Conservation (phyloP, 2,888 invertebrate species). For the Machimus rusticus region DNA sequence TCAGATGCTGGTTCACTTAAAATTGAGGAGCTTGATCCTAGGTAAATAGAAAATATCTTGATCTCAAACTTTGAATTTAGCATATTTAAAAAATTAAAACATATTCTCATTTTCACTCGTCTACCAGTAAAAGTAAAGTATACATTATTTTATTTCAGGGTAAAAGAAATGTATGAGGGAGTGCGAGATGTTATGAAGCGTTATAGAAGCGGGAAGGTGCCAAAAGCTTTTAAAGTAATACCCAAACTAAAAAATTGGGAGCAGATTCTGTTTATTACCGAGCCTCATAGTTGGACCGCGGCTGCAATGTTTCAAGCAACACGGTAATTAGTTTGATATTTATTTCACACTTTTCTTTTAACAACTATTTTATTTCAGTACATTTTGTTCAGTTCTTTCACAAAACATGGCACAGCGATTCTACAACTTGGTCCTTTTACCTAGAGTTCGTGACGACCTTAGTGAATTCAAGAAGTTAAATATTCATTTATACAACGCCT, state of each 20-base stretch:
- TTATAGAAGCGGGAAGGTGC: slow-evolving; percentile 95
- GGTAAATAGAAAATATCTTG: slow-evolving; percentile 57
- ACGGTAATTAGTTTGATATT: slow-evolving; percentile 49
- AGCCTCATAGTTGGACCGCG: slow-evolving; percentile 96
- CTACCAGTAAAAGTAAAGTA: not conserved
- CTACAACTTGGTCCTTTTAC: slow-evolving; percentile 90
- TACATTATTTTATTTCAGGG: slow-evolving; percentile 57
- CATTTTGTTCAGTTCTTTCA: slow-evolving; percentile 96
- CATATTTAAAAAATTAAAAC: no score
- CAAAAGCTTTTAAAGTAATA: slow-evolving; percentile 97
- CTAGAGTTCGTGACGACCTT: slow-evolving; percentile 93
- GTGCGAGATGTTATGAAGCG: slow-evolving; percentile 85
- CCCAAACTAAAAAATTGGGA: slow-evolving; percentile 95
- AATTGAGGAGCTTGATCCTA: slow-evolving; percentile 84
- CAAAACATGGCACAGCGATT: slow-evolving; percentile 97
- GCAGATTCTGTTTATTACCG: slow-evolving; percentile 83
- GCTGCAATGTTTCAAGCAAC: slow-evolving; percentile 91
- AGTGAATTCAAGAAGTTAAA: slow-evolving; percentile 94
- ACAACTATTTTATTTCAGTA: slow-evolving; percentile 66
- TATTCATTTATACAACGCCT: slow-evolving; percentile 94
- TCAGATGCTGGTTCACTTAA: slow-evolving; percentile 80
- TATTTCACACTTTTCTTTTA: not conserved
- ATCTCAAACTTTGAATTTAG: no score
- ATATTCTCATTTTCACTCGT: no score
- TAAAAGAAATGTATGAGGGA: slow-evolving; percentile 88